Evolutionary conservation across 2,113 vertebrate genomes (phyloP).

Genomic region (Ondatra zibethicus): DNA sequence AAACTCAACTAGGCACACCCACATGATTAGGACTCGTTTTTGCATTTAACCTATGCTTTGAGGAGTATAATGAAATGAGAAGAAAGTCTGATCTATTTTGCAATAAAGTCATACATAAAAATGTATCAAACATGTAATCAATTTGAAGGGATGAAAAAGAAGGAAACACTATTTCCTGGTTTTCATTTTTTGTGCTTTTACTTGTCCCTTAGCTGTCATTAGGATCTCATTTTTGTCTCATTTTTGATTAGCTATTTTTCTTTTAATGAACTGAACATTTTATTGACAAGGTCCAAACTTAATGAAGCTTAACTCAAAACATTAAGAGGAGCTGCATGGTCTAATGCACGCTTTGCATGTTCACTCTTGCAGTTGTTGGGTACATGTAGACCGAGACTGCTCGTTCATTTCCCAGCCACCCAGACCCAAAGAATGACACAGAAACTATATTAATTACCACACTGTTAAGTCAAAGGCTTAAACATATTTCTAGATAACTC

Average conservation of each 20-base stretch:
- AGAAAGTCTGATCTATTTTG: neutral
- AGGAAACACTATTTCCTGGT: neutral
- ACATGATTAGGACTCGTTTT: neutral
- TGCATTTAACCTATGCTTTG: neutral
- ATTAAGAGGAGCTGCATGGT: neutral
- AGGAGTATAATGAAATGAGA: neutral
- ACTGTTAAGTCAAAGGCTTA: no score
- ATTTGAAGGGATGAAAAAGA: neutral
- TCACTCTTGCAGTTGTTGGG: neutral
- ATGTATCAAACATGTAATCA: neutral
- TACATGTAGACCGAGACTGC: no score
- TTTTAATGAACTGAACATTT: neutral
- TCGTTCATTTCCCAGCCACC: no score
- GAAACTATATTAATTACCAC: no score
- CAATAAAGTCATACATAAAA: neutral
- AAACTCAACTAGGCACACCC: neutral
- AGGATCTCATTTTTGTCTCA: neutral
- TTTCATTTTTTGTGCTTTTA: neutral
- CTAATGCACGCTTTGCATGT: fast-evolving
- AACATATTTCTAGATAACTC: no score
- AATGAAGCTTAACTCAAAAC: neutral
- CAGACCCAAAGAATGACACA: no score
- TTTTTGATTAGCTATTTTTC: neutral
- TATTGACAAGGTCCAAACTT: neutral
- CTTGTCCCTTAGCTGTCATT: neutral